phyloP scores from a whole-genome alignment of 2,888 invertebrate genomes.

The Nesidiocoris tenuis region DNA sequence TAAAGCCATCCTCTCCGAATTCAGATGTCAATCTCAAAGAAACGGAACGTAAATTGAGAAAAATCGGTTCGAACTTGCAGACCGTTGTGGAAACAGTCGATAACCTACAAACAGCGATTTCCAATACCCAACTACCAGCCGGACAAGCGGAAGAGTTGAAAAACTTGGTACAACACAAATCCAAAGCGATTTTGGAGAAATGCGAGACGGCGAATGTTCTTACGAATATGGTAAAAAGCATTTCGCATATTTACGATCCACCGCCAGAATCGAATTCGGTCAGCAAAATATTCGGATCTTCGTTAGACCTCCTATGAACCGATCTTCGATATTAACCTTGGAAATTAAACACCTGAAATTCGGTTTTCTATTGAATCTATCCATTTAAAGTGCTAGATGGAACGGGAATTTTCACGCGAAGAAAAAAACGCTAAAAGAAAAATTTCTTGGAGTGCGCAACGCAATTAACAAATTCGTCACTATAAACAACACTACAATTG shows the following conservation, averaged over 20 bases:
- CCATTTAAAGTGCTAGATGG: too few species aligned
- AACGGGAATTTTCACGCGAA: too few species aligned
- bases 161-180: background rate
- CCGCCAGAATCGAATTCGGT: background rate
- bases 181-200: conserved; percentile 12
- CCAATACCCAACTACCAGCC: background rate
- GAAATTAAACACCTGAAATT: too few species aligned
- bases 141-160: background rate
- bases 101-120: background rate
- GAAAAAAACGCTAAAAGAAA: too few species aligned
- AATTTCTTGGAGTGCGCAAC: too few species aligned
- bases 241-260: background rate
- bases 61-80: conserved; percentile 6
- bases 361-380: too few species aligned
- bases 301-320: conserved; percentile 14
- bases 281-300: conserved; percentile 11
- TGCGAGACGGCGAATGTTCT: conserved; percentile 22
- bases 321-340: too few species aligned
- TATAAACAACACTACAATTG: too few species aligned
- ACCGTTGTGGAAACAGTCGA: background rate
- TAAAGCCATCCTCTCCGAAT: background rate
- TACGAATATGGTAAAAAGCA: conserved; percentile 14
- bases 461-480: too few species aligned
- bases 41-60: background rate
- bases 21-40: conserved; percentile 3